phyloP scores from a whole-genome alignment of 2,113 vertebrate genomes.

The Sapayoa aenigma region DNA sequence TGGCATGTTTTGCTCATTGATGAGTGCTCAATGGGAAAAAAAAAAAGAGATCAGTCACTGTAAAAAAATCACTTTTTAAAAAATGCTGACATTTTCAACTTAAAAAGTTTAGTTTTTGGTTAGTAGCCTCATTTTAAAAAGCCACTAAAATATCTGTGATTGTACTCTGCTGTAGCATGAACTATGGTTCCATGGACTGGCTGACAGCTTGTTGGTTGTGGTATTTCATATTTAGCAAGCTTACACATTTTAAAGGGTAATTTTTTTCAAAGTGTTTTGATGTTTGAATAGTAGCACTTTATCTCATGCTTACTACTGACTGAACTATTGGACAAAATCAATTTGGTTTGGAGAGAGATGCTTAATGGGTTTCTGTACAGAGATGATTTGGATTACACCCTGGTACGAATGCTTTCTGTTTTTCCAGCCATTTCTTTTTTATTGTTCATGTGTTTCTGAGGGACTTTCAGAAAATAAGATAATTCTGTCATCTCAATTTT shows the following conservation, averaged over 20 bases:
- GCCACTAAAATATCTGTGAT: not conserved
- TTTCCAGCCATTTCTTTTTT: not conserved
- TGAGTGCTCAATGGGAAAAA: not conserved
- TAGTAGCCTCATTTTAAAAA: not conserved
- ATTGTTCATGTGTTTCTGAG: slow-evolving; percentile 20
- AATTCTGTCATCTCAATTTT: slow-evolving; percentile 30
- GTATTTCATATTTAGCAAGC: slow-evolving; percentile 55
- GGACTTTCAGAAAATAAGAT: not conserved
- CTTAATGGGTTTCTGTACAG: slow-evolving; percentile 47
- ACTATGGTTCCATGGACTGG: not conserved
- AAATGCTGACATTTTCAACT: not conserved
- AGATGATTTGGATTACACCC: slow-evolving; percentile 39
- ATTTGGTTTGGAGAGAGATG: slow-evolving; percentile 56
- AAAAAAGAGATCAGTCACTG: not conserved
- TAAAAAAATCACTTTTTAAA: rapidly evolving
- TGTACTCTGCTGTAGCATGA: not conserved
- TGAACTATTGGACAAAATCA: slow-evolving; percentile 62
- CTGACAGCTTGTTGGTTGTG: slow-evolving; percentile 39
- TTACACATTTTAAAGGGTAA: slow-evolving; percentile 37
- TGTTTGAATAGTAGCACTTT: slow-evolving; percentile 80
- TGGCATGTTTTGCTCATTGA: not conserved
- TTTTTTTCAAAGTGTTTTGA: slow-evolving; percentile 42
- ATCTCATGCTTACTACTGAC: slow-evolving; percentile 81
- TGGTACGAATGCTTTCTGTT: slow-evolving; percentile 58
- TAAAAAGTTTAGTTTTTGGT: not conserved